Evolutionary conservation across 1,140 invertebrate genomes (phyloP), one percentile per base, ranked within the genome.

Genomic region (Artemia franciscana): DNA sequence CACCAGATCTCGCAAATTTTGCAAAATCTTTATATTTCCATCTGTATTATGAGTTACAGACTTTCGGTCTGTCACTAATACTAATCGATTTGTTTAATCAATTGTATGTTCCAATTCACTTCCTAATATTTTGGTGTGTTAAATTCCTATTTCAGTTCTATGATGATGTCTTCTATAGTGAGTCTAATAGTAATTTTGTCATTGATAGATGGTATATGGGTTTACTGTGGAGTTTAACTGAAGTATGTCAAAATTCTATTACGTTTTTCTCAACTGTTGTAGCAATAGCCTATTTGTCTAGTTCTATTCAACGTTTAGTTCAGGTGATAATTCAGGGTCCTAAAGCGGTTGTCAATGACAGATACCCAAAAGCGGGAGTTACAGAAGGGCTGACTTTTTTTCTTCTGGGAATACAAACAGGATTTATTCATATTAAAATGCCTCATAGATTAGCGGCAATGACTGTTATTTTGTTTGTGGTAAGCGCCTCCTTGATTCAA

Each of bases 361-460:
- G 73, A 65, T 73, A 75, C 62, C 67, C 71, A n/a, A 73, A 77
- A 61, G 69, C 74, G 56, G 79, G 79, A 3, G 76, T 76, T 71
- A 76, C 77, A 5, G 78, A 80, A 69, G 78, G 78, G n/a, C 70
- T 78, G 21, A 79, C 77, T 0, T 74, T 79, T 70, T 68, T 78
- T 23, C 67, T 80, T 1, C 71, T 80, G 9, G 75, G 76, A n/a
- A 63, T 77, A 15, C 78, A 79, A 70, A 78, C 78, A 1, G 77
- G 77, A 18, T 67, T 80, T 0, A 71, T 78, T 4, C 74, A 77
- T 58, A 71, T 80, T 63, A 71, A 73, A 60, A 74, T 77, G 64
- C 70, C 77, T n/a, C 72, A 77, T 24, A 70, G 78, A 26, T 73
- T 77, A 60, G 78, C 77, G 58, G 72, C 78, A 0, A 73, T 80